phyloP scores from a whole-genome alignment of 2,888 invertebrate species.

The Hedya salicella region DNA sequence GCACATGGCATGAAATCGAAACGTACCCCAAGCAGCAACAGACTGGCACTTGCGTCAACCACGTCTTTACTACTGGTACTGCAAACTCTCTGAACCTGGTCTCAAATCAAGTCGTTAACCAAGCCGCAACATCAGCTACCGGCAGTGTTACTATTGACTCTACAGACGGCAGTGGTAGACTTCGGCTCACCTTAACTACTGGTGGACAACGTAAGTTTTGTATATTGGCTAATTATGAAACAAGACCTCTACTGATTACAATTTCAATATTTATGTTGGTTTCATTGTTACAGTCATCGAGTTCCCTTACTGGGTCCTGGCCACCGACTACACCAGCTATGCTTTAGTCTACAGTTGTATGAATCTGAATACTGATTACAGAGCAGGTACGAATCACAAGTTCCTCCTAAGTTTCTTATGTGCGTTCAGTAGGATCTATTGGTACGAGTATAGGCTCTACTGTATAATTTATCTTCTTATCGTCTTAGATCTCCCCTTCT shows the following conservation, averaged over 20 bases:
- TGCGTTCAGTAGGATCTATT: too few relatives aligned
- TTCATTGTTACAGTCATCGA: conserved; percentile 7
- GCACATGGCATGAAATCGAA: conserved; percentile 84
- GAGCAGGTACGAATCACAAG: conserved; percentile 50
- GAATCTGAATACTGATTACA: conserved; percentile 55
- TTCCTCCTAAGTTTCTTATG: too few relatives aligned
- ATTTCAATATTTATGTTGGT: not conserved
- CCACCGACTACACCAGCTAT: conserved; percentile 84
- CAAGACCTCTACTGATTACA: not conserved
- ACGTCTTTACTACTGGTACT: conserved; percentile 5
- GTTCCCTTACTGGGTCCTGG: conserved; percentile 81
- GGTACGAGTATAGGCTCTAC: too few relatives aligned
- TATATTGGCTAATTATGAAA: not conserved
- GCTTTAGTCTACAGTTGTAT: conserved; percentile 86
- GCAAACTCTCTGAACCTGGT: conserved; percentile 44
- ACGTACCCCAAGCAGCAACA: conserved; percentile 77
- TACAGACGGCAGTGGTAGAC: conserved; percentile 12
- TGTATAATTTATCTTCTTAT: too few relatives aligned
- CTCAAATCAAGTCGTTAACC: conserved; percentile 52
- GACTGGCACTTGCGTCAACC: conserved; percentile 56
- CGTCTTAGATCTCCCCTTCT: too few relatives aligned
- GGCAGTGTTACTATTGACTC: conserved; percentile 14
- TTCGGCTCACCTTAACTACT: conserved; percentile 41
- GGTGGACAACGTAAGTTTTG: conserved; percentile 18
- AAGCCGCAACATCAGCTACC: conserved; percentile 41